Conservation (phyloP, 2,113 vertebrate species). For the Turnix velox region DNA sequence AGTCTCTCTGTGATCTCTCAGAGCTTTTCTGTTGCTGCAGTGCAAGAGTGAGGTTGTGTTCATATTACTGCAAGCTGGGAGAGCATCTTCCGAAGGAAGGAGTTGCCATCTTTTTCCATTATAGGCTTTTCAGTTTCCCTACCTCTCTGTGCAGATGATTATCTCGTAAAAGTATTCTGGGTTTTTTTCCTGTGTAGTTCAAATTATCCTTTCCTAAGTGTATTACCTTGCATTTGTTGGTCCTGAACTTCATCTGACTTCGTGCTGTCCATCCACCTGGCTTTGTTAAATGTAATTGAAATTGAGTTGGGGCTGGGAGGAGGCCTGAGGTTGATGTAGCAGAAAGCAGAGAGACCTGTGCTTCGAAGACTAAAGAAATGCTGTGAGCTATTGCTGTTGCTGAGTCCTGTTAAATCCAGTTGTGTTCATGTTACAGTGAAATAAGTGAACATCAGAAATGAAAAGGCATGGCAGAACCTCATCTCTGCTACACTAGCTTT, state of each 20-base stretch:
- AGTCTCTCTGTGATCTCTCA: neutral
- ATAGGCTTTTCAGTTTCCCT: constrained; percentile 1
- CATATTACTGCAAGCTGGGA: neutral
- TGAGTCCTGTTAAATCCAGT: constrained; percentile 20
- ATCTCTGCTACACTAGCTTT: neutral
- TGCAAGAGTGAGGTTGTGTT: neutral
- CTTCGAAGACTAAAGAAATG: constrained; percentile 1
- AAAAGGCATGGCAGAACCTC: neutral
- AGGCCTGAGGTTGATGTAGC: neutral
- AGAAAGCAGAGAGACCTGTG: neutral
- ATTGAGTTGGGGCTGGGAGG: constrained; percentile 27
- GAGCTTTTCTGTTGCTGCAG: neutral
- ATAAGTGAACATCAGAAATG: neutral
- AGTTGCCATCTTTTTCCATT: constrained; percentile 10
- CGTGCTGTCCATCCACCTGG: constrained; percentile 7
- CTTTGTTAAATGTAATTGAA: constrained; percentile 34
- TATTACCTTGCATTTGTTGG: constrained; percentile 54
- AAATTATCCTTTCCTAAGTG: constrained; percentile 55
- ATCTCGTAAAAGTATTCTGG: constrained; percentile 26
- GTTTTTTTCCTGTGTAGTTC: neutral
- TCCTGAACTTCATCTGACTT: constrained; percentile 43
- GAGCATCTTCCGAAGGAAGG: constrained; percentile 25
- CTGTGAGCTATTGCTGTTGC: neutral
- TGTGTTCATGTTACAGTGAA: neutral
- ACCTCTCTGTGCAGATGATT: constrained; percentile 45